phyloP scores from a whole-genome alignment of 2,888 invertebrate genomes.

The Spatulosminthurus flaviceps region DNA sequence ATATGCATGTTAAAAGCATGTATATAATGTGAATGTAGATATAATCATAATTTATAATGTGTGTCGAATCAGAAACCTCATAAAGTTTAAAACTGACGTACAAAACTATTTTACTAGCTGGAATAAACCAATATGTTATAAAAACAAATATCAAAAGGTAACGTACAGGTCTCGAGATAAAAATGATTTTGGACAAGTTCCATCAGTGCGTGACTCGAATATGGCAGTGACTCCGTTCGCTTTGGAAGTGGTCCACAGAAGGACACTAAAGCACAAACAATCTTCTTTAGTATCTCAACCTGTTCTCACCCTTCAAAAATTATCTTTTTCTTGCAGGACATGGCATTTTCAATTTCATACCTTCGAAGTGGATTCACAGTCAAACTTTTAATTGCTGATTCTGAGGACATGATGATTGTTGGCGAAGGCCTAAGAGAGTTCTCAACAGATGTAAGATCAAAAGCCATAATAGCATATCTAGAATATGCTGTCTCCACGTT shows the following conservation, averaged over 20 bases:
- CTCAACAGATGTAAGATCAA: slow-evolving; percentile 51
- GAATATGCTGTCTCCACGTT: slow-evolving; percentile 63
- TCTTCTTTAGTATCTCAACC: too few relatives aligned
- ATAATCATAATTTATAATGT: too few relatives aligned
- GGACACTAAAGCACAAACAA: slow-evolving; percentile 70
- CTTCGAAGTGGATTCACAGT: slow-evolving; percentile 80
- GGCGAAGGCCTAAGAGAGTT: slow-evolving; percentile 46
- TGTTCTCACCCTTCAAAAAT: too few relatives aligned
- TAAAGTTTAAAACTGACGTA: too few relatives aligned
- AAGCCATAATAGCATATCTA: slow-evolving; percentile 56
- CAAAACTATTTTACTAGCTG: background rate
- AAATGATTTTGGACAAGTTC: slow-evolving; percentile 57
- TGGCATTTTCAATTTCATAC: slow-evolving; percentile 67
- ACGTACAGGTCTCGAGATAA: slow-evolving; percentile 52
- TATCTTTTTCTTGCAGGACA: too few relatives aligned
- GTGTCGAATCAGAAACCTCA: too few relatives aligned
- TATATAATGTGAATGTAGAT: too few relatives aligned
- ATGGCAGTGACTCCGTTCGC: slow-evolving; percentile 72
- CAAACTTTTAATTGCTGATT: slow-evolving; percentile 72
- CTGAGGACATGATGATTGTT: slow-evolving; percentile 62
- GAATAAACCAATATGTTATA: background rate
- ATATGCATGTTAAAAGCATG: too few relatives aligned
- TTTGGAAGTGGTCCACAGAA: slow-evolving; percentile 80
- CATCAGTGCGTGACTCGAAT: slow-evolving; percentile 70
- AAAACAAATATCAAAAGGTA: background rate